Evolutionary conservation across 1,140 invertebrate genomes (phyloP).

Genomic region (Harpegnathos saltator): DNA sequence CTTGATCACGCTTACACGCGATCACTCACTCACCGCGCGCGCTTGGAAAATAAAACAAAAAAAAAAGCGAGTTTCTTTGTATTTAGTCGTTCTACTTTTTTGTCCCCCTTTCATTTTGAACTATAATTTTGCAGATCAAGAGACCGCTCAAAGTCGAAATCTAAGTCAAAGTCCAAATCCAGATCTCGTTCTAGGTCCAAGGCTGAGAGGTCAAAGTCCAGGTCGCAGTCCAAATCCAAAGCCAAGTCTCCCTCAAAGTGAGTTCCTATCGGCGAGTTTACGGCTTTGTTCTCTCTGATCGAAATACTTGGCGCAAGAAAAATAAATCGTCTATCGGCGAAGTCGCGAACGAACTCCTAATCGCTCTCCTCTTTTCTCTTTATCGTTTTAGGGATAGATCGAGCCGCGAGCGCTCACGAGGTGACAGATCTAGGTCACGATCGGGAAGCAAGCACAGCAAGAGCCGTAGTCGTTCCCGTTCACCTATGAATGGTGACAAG

Average conservation of each 20-base stretch:
- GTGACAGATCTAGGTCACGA: constrained; percentile 84
- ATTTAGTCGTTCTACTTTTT: constrained; percentile 65
- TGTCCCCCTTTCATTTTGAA: constrained; percentile 77
- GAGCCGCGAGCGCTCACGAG: constrained; percentile 84
- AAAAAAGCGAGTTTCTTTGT: constrained; percentile 56
- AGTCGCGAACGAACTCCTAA: constrained; percentile 16
- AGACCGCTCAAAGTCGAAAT: constrained; percentile 87
- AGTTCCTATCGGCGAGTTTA: constrained; percentile 73
- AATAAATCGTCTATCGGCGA: constrained; percentile 18
- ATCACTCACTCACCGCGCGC: constrained; percentile 41
- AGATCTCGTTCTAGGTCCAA: constrained; percentile 87
- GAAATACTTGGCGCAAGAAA: constrained; percentile 65
- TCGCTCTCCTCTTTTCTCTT: neutral
- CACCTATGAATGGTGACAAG: constrained; percentile 87
- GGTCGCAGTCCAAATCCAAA: constrained; percentile 87
- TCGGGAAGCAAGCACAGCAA: constrained; percentile 86
- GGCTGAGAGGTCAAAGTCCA: constrained; percentile 87
- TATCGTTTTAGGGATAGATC: constrained; percentile 82
- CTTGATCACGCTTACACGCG: constrained; percentile 59
- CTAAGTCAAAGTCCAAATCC: constrained; percentile 87
- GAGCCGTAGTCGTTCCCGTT: constrained; percentile 86
- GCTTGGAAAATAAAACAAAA: constrained; percentile 26
- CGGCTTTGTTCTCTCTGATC: constrained; percentile 18
- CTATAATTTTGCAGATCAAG: constrained; percentile 87
- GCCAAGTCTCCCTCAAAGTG: constrained; percentile 86